phyloP scores from a whole-genome alignment of 2,113 vertebrate genomes.

The Malaclemys terrapin region DNA sequence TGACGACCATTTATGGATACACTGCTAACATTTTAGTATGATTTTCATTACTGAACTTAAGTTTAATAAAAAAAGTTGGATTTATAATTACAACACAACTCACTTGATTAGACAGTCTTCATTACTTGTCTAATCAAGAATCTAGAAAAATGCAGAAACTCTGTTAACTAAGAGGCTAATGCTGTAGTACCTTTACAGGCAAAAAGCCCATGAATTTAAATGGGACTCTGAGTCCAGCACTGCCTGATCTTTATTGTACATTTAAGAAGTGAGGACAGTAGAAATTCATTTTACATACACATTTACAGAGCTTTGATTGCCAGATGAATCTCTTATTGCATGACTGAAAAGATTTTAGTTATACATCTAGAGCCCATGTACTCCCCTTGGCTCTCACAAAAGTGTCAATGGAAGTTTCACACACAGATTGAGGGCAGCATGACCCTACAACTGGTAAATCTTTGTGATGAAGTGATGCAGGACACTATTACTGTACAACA shows the following conservation, averaged over 20 bases:
- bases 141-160: background rate
- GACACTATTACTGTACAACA: background rate
- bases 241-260: background rate
- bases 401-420: background rate
- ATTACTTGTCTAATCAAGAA: background rate
- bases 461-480: background rate
- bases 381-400: background rate
- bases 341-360: background rate
- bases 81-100: background rate
- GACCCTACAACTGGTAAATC: background rate
- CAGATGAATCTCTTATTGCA: background rate
- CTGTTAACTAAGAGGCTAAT: background rate
- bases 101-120: background rate
- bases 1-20: background rate
- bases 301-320: background rate
- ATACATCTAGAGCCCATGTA: background rate
- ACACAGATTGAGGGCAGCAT: background rate
- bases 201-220: background rate
- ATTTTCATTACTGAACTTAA: background rate
- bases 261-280: background rate
- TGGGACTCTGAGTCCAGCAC: background rate
- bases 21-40: background rate
- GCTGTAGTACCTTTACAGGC: background rate
- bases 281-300: background rate
- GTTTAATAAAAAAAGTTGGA: background rate